Evolutionary conservation across 2,888 invertebrate species (phyloP).

Genomic region (Leptopilina myrica): DNA sequence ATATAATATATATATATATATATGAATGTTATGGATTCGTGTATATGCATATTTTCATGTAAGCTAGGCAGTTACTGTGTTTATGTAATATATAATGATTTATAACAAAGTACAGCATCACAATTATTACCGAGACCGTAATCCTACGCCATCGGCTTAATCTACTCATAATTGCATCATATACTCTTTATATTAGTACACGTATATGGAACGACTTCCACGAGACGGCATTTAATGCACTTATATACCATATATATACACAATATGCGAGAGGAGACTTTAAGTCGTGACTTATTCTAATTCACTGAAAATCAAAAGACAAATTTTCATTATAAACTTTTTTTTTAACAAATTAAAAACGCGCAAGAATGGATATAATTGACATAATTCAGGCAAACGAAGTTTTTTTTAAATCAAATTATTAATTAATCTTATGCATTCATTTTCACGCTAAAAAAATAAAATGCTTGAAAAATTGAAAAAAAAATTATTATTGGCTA

Average conservation of each 20-base stretch:
- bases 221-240: slow-evolving; percentile 9
- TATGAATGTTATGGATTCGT: slow-evolving; percentile 4
- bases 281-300: slow-evolving; percentile 19
- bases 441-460: no score
- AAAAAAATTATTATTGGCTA: no score
- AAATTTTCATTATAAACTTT: slow-evolving; percentile 7
- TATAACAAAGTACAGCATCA: slow-evolving; percentile 43
- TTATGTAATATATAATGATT: slow-evolving; percentile 54
- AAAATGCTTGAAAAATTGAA: no score
- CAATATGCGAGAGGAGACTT: neutral
- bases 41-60: slow-evolving; percentile 4
- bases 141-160: neutral
- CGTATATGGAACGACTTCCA: neutral
- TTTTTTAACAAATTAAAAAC: slow-evolving; percentile 4
- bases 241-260: neutral
- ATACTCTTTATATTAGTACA: slow-evolving; percentile 9
- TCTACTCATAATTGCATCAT: slow-evolving; percentile 18
- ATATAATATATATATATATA: slow-evolving; percentile 23
- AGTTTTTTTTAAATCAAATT: no score
- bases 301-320: slow-evolving; percentile 31
- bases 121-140: neutral
- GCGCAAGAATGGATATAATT: slow-evolving; percentile 20
- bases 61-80: slow-evolving; percentile 42
- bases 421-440: no score
- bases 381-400: neutral